These are phyloP conservation scores for Ashinkailepas kermadecensis DNA, from an alignment of 2,888 invertebrate species.

Conservation along the genomic window DNA sequence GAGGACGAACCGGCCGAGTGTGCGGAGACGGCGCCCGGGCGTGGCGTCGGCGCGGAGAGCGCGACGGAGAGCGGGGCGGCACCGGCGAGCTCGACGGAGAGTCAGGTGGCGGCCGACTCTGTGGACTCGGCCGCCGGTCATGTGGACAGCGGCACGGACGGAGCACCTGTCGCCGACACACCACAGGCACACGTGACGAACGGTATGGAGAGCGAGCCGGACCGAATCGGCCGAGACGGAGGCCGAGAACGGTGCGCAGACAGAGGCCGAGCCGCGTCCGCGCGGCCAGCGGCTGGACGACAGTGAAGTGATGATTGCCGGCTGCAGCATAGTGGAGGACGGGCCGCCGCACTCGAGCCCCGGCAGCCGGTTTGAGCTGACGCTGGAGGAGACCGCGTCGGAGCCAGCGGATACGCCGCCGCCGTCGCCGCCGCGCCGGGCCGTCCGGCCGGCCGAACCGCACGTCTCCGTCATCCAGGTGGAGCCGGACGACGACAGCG, in stretches of 20 bases:
- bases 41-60: not conserved
- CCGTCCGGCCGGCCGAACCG: conserved; percentile 26
- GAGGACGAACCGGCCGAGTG: not conserved
- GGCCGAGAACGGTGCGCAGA: too few relatives aligned
- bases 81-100: not conserved
- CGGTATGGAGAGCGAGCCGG: not conserved
- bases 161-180: too few relatives aligned
- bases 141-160: too few relatives aligned
- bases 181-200: not conserved
- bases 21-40: not conserved
- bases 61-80: not conserved
- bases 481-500: conserved; percentile 16
- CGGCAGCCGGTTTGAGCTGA: conserved; percentile 28
- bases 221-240: too few relatives aligned
- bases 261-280: not conserved
- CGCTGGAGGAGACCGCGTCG: conserved; percentile 28
- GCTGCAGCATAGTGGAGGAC: conserved; percentile 45
- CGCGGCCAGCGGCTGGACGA: conserved; percentile 66
- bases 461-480: conserved; percentile 30
- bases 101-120: not conserved
- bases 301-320: conserved; percentile 75
- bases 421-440: conserved; percentile 31
- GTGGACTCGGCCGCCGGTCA: not conserved
- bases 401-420: conserved; percentile 24
- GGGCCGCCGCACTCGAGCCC: not conserved